Evolutionary conservation across 2,797 vertebrate species (phyloP).

Genomic region (Enteromius fasciolatus): DNA sequence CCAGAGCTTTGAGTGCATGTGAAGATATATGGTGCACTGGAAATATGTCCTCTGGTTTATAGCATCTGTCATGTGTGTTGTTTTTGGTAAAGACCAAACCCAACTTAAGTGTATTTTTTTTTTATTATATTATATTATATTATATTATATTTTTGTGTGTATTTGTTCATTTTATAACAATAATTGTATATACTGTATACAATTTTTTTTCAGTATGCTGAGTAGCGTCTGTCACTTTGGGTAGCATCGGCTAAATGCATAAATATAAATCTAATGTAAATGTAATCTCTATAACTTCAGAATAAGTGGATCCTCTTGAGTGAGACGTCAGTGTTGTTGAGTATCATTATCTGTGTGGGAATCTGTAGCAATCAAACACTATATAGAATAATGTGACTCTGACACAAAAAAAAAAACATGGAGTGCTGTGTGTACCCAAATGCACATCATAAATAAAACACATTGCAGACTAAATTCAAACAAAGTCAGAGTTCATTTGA

Average conservation of each 20-base stretch:
- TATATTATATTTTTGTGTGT: neutral
- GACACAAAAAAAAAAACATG: neutral
- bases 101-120: neutral
- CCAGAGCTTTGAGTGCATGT: neutral
- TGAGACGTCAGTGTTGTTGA: neutral
- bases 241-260: neutral
- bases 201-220: neutral
- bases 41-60: neutral
- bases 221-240: neutral
- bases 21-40: neutral
- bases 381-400: neutral
- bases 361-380: neutral
- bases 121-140: neutral
- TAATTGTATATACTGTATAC: neutral
- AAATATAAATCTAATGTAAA: neutral
- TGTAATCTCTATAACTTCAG: neutral
- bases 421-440: neutral
- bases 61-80: neutral
- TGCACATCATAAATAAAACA: neutral
- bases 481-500: neutral
- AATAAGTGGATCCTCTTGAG: constrained; percentile 6
- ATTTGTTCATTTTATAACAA: neutral
- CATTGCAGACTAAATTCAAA: neutral
- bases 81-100: neutral
- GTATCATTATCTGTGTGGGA: neutral